phyloP scores from a whole-genome alignment of 2,888 invertebrate genomes.

The Sphaeridia pumilis region DNA sequence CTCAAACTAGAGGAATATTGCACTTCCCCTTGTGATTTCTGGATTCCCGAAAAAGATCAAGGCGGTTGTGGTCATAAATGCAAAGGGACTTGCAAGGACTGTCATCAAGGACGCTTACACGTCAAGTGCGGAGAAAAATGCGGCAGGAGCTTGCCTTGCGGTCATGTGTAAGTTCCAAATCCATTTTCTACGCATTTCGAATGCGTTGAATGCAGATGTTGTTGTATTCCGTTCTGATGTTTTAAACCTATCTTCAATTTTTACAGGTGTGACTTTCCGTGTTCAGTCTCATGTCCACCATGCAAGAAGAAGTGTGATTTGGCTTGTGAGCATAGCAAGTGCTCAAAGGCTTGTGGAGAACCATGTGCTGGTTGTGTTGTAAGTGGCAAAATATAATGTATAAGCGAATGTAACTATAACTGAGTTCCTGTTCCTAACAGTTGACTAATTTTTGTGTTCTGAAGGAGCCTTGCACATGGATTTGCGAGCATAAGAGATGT shows the following conservation, averaged over 20 bases:
- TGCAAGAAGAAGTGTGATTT: constrained; percentile 32
- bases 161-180: constrained; percentile 45
- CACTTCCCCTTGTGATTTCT: constrained; percentile 17
- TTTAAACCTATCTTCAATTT: constrained; percentile 2
- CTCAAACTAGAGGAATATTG: too few species aligned
- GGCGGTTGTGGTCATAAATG: constrained; percentile 2
- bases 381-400: not conserved
- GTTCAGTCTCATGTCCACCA: constrained; percentile 37
- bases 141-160: constrained; percentile 49
- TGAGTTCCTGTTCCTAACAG: not conserved
- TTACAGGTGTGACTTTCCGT: constrained; percentile 35
- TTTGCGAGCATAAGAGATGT: constrained; percentile 19
- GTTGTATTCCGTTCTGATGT: too few species aligned
- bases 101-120: constrained; percentile 52
- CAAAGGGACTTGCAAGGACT: constrained; percentile 42
- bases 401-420: not conserved
- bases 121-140: constrained; percentile 48
- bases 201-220: not conserved
- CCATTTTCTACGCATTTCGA: not conserved
- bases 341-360: constrained; percentile 24
- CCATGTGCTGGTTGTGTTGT: constrained; percentile 20
- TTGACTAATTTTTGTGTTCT: not conserved
- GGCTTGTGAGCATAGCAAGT: constrained; percentile 25
- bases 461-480: constrained; percentile 19
- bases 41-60: not conserved